Evolutionary conservation across 2,113 vertebrate species (phyloP), one percentile per base, ranked within the genome.

Genomic region (Uria lomvia): DNA sequence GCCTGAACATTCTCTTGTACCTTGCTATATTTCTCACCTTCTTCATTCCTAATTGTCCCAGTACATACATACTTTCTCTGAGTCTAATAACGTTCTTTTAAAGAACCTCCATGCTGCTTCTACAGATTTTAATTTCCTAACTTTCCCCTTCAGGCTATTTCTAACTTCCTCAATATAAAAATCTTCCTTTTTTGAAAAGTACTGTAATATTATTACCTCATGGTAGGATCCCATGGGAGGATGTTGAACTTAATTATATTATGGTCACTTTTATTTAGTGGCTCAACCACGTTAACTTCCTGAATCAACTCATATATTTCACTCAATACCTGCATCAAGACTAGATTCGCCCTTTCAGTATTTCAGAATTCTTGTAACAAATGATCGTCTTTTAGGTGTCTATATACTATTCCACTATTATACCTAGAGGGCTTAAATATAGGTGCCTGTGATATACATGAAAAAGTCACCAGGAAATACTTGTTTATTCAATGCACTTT

Each of bases 231-330:
- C 96, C 96, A 92, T 9, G 97, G 96, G 97, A 98, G 96, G 96
- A 97, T 95, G 93, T 97, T 76, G 94, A 97, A 93, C 79, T 97
- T 98, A 98, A 98, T 98, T 98, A 97, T 95, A 98, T 97, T 98
- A 97, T 73, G 88, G 93, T 92, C 80, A 59, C 97, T 98, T 97
- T 97, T 97, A 97, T 97, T 98, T 97, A 95, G 97, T 96, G 95
- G 97, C 94, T 96, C 72, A 91, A 96, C 97, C 97, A 97, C 7
- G 30, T 91, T 97, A 91, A 97, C 96, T 98, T 97, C 97, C 97
- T 98, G 94, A 96, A 97, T 94, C 94, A 78, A 96, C 82, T 93
- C 94, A 83, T 94, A 58, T 42, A 71, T 92, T 96, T 96, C 76
- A 92, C 79, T 90, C 77, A 86, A 82, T 94, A 94, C 60, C 60